Percentiles rank a stretch among this genome's conserved stretches.
Evolutionary conservation across 2,888 invertebrate genomes (phyloP).

Genomic region (Volucella zonaria): DNA sequence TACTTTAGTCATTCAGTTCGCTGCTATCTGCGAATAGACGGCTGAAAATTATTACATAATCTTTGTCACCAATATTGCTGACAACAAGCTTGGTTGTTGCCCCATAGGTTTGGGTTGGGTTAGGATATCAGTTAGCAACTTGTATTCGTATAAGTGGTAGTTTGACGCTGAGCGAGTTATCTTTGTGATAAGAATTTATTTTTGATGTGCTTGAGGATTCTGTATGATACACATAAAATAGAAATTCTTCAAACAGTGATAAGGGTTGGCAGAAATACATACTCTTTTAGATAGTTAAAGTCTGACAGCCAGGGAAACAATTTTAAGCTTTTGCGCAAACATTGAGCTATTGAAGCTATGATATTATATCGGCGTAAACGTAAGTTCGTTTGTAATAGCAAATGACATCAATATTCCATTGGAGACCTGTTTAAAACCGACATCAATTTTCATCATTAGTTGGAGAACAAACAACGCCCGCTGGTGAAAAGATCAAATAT

Average conservation of each 20-base stretch:
- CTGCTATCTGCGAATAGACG: constrained; percentile 29
- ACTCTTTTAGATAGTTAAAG: too few species aligned
- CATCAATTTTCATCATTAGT: too few species aligned
- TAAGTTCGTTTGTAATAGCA: too few species aligned
- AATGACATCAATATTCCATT: too few species aligned
- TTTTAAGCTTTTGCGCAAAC: too few species aligned
- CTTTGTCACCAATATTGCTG: constrained; percentile 12
- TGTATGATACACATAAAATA: background rate
- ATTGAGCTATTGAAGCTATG: too few species aligned
- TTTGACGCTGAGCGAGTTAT: constrained; percentile 8
- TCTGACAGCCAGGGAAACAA: too few species aligned
- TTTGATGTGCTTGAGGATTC: constrained; percentile 26
- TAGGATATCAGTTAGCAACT: constrained; percentile 4
- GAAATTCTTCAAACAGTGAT: constrained; percentile 10
- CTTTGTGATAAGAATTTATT: constrained; percentile 15
- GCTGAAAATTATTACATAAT: constrained; percentile 43
- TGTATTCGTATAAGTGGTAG: background rate
- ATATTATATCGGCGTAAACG: too few species aligned
- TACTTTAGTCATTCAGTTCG: constrained; percentile 48
- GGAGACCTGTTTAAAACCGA: too few species aligned
- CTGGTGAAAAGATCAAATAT: too few species aligned
- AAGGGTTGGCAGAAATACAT: background rate
- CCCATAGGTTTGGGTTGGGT: constrained; percentile 30
- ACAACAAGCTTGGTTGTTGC: constrained; percentile 52
- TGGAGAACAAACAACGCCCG: too few species aligned